Base-by-base conservation (phyloP, 2,888 invertebrate species). In the Synergus itoensis region DNA sequence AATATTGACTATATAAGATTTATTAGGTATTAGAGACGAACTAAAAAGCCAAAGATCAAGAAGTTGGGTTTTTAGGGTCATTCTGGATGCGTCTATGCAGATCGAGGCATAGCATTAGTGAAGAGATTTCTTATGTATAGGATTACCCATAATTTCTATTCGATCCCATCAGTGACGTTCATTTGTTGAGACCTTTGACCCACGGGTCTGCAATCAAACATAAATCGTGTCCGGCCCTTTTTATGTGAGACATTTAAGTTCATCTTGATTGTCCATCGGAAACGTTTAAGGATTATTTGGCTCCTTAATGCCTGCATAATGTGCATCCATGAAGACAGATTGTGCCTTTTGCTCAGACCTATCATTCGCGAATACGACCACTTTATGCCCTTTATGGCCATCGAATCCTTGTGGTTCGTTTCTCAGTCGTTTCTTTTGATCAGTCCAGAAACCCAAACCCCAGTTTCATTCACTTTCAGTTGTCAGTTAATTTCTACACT, bases 181-280 rank as follows among this genome's bases (percentile, higher is more conserved):
- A 88, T 89, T 86, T 78, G 82, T 80, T 73, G 81, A 88, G 88
- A 90, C 90, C 86, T 86, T 88, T 90, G 90, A 90, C 89, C 91
- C 87, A 67, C 77, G 79, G 81, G 82, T 78, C 87, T 87, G 83
- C 86, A 89, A 90, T 90, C 89, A 86, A 88, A 84, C 88, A 85
- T 89, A 90, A 90, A 90, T 90, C 90, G 90, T 88, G 89, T 90
- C 88, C 89, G 87, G 88, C 88, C 87, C 87, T 89, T 90, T 90
- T 89, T 84, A 82, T 87, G 86, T 84, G 78, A 83, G 85, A 84
- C 88, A 87, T 88, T 89, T 89, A 90, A 89, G 87, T 88, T 87
- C 80, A 69, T 48, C 69, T 48, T 69, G 69, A 69, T 69, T 69
- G 69, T 69, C 28, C 48, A 53, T 73, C 36, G 73, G 53, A 73